Conservation (phyloP, 2,113 vertebrate genomes). For the Xenopus tropicalis region UCB_Xtro_10.0 CM004444.2:167775501-167776000, state of each 20-base stretch:
- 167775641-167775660: too few relatives aligned
- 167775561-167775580: too few relatives aligned
- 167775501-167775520: too few relatives aligned
- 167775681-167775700: too few relatives aligned
- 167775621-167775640: too few relatives aligned
- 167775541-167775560: too few relatives aligned
- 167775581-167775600: too few relatives aligned
- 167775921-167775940: background rate
- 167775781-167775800: conserved; percentile 14
- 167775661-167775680: too few relatives aligned
- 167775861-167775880: background rate
- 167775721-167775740: background rate
- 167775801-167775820: background rate
- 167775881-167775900: background rate
- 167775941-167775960: conserved; percentile 10
- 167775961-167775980: conserved; percentile 1
- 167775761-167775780: conserved; percentile 2
- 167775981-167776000: background rate
- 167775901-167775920: background rate
- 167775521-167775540: too few relatives aligned
- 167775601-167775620: too few relatives aligned
- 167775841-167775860: background rate
- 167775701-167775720: too few relatives aligned
- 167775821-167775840: conserved; percentile 22
- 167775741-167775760: conserved; percentile 18